Conservation (phyloP, 2,888 invertebrate genomes). For the Drosophila parthenogenetica region DNA sequence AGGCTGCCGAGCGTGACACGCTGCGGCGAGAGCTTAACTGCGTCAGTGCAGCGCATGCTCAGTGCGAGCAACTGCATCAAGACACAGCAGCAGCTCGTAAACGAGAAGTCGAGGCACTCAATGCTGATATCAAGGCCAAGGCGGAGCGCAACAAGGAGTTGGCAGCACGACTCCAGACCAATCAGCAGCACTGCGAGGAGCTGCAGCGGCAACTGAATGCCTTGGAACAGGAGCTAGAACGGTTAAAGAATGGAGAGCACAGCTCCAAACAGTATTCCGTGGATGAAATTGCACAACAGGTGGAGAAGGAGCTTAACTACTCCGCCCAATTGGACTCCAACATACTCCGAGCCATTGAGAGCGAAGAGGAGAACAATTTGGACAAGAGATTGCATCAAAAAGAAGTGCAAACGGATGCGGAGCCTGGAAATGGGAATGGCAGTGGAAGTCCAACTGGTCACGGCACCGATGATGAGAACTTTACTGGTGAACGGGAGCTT, state of each 20-base stretch:
- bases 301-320: constrained; percentile 87
- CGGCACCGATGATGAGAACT: constrained; percentile 83
- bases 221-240: constrained; percentile 84
- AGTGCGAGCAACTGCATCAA: constrained; percentile 76
- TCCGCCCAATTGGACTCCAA: constrained; percentile 87
- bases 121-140: constrained; percentile 87
- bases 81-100: constrained; percentile 84
- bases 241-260: constrained; percentile 80
- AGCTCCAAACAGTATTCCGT: constrained; percentile 84
- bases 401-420: constrained; percentile 61
- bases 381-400: constrained; percentile 73
- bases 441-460: constrained; percentile 78
- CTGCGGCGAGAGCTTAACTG: constrained; percentile 85
- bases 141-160: constrained; percentile 85
- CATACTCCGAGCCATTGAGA: constrained; percentile 87
- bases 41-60: constrained; percentile 84
- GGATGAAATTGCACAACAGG: constrained; percentile 86
- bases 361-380: constrained; percentile 85
- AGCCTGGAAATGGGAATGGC: constrained; percentile 55
- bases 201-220: constrained; percentile 86
- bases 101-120: constrained; percentile 87
- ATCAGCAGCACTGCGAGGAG: constrained; percentile 66
- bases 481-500: constrained; percentile 82
- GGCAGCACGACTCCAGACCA: constrained; percentile 61
- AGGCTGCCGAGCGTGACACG: constrained; percentile 82